These are phyloP conservation scores for Ceuthmochares aereus DNA, from an alignment of 2,113 vertebrate genomes.

Conservation along the genomic window DNA sequence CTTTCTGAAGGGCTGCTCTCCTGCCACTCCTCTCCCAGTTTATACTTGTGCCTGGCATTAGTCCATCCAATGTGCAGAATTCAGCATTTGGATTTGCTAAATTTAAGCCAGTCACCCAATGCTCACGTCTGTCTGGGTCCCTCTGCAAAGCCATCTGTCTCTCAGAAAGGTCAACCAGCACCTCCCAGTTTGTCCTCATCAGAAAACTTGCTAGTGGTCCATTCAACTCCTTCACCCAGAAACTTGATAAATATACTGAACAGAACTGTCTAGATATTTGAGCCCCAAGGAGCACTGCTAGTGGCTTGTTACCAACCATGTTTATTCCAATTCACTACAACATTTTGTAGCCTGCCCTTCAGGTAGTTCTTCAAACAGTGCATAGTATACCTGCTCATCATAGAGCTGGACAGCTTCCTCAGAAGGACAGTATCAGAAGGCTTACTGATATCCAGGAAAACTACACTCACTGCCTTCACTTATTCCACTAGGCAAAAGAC, in stretches of 20 bases:
- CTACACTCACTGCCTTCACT: not conserved
- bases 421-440: not conserved
- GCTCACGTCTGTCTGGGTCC: not conserved
- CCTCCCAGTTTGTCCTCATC: not conserved
- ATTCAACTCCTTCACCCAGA: not conserved
- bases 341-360: not conserved
- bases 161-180: not conserved
- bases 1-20: not conserved
- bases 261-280: not conserved
- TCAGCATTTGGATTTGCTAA: not conserved
- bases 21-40: not conserved
- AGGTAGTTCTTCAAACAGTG: not conserved
- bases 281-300: not conserved
- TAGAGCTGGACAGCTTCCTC: not conserved
- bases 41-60: rapidly evolving
- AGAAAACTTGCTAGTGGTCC: not conserved
- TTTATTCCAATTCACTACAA: not conserved
- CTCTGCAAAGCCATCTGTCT: not conserved
- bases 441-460: not conserved
- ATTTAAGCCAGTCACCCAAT: not conserved
- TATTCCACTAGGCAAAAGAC: not conserved
- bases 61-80: not conserved
- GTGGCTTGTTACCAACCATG: rapidly evolving
- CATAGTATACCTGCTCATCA: not conserved
- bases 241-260: not conserved